Conservation (phyloP, 2,797 vertebrate species). For the Malacoctenus gilli region DNA sequence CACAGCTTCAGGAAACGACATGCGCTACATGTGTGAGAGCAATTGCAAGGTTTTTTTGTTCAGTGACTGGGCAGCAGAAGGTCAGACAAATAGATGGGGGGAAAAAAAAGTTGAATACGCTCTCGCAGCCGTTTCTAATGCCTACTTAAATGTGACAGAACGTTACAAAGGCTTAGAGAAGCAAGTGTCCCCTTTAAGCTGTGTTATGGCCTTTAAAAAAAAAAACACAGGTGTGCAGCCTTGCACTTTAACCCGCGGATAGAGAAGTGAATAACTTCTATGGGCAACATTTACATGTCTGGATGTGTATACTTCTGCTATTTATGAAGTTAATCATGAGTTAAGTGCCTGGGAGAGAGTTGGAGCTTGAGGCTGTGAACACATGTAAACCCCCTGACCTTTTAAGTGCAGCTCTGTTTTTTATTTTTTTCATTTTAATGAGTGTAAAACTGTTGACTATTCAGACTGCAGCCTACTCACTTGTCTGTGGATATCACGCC, state of each 20-base stretch:
- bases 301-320: constrained; percentile 21
- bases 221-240: constrained; percentile 33
- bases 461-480: constrained; percentile 21
- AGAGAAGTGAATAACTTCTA: constrained; percentile 17
- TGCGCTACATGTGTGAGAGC: constrained; percentile 30
- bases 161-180: constrained; percentile 47
- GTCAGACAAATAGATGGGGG: constrained; percentile 79
- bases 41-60: constrained; percentile 64
- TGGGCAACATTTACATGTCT: constrained; percentile 18
- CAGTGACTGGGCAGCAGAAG: constrained; percentile 69
- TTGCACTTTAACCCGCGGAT: constrained; percentile 29
- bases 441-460: constrained; percentile 11
- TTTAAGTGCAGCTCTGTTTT: constrained; percentile 11
- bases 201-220: constrained; percentile 32
- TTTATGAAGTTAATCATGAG: constrained; percentile 10
- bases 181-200: constrained; percentile 24
- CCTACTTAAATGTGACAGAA: constrained; percentile 64
- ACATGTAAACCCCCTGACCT: constrained; percentile 24
- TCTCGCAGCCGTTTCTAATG: constrained; percentile 55
- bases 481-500: constrained; percentile 1
- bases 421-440: constrained; percentile 4
- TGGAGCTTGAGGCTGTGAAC: neutral
- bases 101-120: constrained; percentile 66
- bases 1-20: no score
- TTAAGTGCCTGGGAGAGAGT: constrained; percentile 6